Evolutionary conservation across 2,797 vertebrate genomes (phyloP), one percentile per base, ranked within the genome.

Genomic region (Loriculus beryllinus): DNA sequence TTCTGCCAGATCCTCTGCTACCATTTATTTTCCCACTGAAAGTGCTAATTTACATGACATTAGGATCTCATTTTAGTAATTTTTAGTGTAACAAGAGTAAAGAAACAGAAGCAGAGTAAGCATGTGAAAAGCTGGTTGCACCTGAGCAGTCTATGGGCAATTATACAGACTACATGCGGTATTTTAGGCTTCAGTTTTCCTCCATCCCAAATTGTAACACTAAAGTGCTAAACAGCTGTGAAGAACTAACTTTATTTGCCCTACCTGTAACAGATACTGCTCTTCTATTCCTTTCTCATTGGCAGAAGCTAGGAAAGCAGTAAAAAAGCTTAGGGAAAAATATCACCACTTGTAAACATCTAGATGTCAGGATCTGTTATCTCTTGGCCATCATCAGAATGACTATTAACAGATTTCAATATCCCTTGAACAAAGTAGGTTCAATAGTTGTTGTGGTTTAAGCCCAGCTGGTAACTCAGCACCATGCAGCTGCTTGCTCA

Each of bases 401-500:
- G 14, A 47, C 20, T n/a, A 22, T 43, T 62, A 74, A 80, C 35
- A 74, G 63, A 29, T 56, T 43, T n/a, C 62, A 56, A 11, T 39
- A 48, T 15, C 28, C 11, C n/a, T 68, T 22, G 54, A 49, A 37
- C 12, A 74, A 74, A 56, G 43, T 22, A 49, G 20, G 21, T 49
- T 68, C 54, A 39, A 33, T 56, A 33, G 21, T 33, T 56, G 18
- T 31, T 31, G 54, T 56, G 52, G 20, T 33, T 56, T 33, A 33
- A 56, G 21, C n/a, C n/a, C 54, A 33, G n/a, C 21, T 56, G 13
- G 54, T 33, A 15, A 15, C 54, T 56, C 20, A 15, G 20, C 14
- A 3, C 21, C n/a, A 3, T 0, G 0, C 54, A 33, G n/a, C n/a
- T 9, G 0, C n/a, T 56, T 33, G 54, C n/a, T 56, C 54, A 23